These are phyloP conservation scores for Limnephilus rhombicus DNA, from an alignment of 2,888 invertebrate species.

Conservation along the genomic window DNA sequence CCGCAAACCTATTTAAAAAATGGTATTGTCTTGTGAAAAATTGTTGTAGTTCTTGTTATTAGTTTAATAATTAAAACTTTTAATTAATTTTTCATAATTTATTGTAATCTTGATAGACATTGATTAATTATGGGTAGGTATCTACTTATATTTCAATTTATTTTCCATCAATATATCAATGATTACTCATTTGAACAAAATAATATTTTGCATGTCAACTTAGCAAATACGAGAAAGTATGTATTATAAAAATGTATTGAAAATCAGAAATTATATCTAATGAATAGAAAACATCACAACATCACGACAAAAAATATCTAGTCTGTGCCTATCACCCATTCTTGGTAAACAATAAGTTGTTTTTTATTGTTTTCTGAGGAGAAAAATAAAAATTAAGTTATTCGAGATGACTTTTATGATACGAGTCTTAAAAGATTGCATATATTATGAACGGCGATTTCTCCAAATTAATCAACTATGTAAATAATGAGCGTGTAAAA, in stretches of 20 bases:
- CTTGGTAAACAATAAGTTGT: background rate
- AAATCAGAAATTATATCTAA: too few relatives aligned
- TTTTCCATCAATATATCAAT: too few relatives aligned
- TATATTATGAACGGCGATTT: background rate
- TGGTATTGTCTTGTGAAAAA: too few relatives aligned
- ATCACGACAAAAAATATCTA: background rate
- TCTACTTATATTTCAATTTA: too few relatives aligned
- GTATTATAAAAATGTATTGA: too few relatives aligned
- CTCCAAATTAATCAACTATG: background rate
- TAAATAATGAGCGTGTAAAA: background rate
- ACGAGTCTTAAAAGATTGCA: background rate
- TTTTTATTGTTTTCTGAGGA: background rate
- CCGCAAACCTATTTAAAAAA: background rate
- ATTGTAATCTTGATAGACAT: background rate
- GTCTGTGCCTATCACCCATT: background rate
- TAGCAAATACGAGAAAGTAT: too few relatives aligned
- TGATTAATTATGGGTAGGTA: background rate
- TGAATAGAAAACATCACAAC: too few relatives aligned
- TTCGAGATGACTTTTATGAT: too few relatives aligned
- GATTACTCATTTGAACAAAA: too few relatives aligned
- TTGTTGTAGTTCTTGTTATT: too few relatives aligned
- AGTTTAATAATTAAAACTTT: background rate
- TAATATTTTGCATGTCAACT: too few relatives aligned
- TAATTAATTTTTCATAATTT: background rate
- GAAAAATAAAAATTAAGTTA: too few relatives aligned